Percentiles rank a stretch among this genome's conserved stretches.
Conservation (phyloP, 2,888 invertebrate genomes). For the Zaprionus bogoriensis region DNA sequence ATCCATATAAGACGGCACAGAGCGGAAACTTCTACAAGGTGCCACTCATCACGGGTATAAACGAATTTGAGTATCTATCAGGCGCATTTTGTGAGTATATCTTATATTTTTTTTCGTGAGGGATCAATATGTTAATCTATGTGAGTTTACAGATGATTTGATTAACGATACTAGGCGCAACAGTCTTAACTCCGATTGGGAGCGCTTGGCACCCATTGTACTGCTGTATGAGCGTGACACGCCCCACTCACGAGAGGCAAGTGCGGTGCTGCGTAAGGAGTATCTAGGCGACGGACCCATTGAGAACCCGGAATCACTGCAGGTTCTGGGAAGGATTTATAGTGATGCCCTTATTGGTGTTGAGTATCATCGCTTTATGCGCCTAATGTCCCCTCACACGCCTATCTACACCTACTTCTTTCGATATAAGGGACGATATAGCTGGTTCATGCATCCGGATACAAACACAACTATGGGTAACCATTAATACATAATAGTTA, state of each 20-base stretch:
- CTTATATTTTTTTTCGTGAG: no score
- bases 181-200: slow-evolving; percentile 74
- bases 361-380: slow-evolving; percentile 85
- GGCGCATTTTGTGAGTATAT: slow-evolving; percentile 83
- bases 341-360: slow-evolving; percentile 85
- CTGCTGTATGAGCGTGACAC: slow-evolving; percentile 81
- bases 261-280: slow-evolving; percentile 58
- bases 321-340: slow-evolving; percentile 82
- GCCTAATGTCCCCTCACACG: slow-evolving; percentile 84
- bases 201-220: slow-evolving; percentile 69
- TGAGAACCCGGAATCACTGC: slow-evolving; percentile 54
- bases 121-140: no score
- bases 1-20: slow-evolving; percentile 85
- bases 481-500: no score
- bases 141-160: slow-evolving; percentile 81
- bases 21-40: slow-evolving; percentile 85
- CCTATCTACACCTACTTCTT: slow-evolving; percentile 86
- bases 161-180: slow-evolving; percentile 83
- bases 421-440: slow-evolving; percentile 85
- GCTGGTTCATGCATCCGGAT: slow-evolving; percentile 83
- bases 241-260: slow-evolving; percentile 77
- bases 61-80: slow-evolving; percentile 86
- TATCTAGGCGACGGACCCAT: slow-evolving; percentile 61
- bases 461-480: slow-evolving; percentile 83
- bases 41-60: slow-evolving; percentile 87